phyloP scores from a whole-genome alignment of 2,888 invertebrate genomes.

The Lochmaea capreae region DNA sequence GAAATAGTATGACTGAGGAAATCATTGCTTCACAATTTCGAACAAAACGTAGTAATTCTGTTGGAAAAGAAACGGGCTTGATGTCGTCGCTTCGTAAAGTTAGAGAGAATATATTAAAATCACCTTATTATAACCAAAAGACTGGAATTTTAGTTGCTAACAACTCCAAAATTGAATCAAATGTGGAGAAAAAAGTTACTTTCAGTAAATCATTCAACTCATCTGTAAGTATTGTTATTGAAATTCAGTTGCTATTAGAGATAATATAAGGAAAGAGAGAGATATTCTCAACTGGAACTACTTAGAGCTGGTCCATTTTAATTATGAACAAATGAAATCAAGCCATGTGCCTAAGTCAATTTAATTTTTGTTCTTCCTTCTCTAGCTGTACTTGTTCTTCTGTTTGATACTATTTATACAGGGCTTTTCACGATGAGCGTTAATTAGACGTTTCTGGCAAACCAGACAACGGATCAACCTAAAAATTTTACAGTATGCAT shows the following conservation, averaged over 20 bases:
- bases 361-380: too few relatives aligned
- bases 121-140: conserved; percentile 37
- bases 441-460: too few relatives aligned
- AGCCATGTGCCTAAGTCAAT: too few relatives aligned
- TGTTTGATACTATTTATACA: neutral
- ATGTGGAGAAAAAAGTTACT: conserved; percentile 19
- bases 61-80: conserved; percentile 44
- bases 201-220: neutral
- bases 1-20: conserved; percentile 28
- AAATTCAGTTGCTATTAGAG: too few relatives aligned
- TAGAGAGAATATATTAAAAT: conserved; percentile 46
- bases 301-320: too few relatives aligned
- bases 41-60: conserved; percentile 42
- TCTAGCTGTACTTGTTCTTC: too few relatives aligned
- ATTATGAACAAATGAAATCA: too few relatives aligned
- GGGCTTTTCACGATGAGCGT: too few relatives aligned
- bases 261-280: too few relatives aligned
- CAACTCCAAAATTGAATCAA: conserved; percentile 1
- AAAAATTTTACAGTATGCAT: too few relatives aligned
- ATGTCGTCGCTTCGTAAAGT: conserved; percentile 45
- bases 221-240: conserved; percentile 2
- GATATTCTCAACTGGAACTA: too few relatives aligned
- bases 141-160: conserved; percentile 9
- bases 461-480: too few relatives aligned
- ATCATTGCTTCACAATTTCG: neutral